A percentile compares a stretch with the other conserved stretches of the same genome.
phyloP scores from a whole-genome alignment of 2,888 invertebrate species.

The Diadegma fenestrale region DNA sequence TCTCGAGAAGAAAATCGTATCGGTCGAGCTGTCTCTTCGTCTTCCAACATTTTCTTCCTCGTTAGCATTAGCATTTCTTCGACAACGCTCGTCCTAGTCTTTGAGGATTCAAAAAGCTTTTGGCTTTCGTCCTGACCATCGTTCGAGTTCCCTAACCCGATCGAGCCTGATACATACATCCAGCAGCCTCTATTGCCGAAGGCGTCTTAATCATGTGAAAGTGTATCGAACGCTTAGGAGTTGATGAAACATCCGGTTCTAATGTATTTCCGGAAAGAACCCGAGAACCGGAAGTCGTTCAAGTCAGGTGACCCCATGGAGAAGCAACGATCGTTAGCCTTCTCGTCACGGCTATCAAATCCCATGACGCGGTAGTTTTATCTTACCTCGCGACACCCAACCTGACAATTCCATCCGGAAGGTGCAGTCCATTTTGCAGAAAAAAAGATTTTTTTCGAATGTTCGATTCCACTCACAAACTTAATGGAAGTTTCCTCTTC shows the following conservation, averaged over 20 bases:
- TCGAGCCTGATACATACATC: background rate
- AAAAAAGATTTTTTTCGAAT: background rate
- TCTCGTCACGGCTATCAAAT: slow-evolving; percentile 78
- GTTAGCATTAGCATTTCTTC: slow-evolving; percentile 60
- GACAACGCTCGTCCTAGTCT: slow-evolving; percentile 28
- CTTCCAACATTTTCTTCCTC: slow-evolving; percentile 46
- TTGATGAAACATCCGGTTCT: slow-evolving; percentile 80
- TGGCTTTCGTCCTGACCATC: background rate
- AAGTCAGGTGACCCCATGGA: slow-evolving; percentile 57
- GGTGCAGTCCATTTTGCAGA: background rate
- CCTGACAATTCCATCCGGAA: background rate
- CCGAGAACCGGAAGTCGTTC: slow-evolving; percentile 60
- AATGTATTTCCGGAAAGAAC: slow-evolving; percentile 81
- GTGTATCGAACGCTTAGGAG: slow-evolving; percentile 70
- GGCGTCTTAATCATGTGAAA: background rate
- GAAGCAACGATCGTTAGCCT: slow-evolving; percentile 32
- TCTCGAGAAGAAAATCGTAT: slow-evolving; percentile 75
- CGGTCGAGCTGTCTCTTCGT: slow-evolving; percentile 49
- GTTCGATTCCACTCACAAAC: background rate
- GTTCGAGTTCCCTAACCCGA: background rate
- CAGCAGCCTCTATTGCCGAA: background rate
- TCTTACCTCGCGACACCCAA: slow-evolving; percentile 47
- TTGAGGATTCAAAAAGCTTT: slow-evolving; percentile 15
- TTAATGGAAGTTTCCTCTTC: background rate
- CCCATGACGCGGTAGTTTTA: slow-evolving; percentile 77